phyloP scores from a whole-genome alignment of 2,113 vertebrate species.

The Campylomormyrus tamandua region DNA sequence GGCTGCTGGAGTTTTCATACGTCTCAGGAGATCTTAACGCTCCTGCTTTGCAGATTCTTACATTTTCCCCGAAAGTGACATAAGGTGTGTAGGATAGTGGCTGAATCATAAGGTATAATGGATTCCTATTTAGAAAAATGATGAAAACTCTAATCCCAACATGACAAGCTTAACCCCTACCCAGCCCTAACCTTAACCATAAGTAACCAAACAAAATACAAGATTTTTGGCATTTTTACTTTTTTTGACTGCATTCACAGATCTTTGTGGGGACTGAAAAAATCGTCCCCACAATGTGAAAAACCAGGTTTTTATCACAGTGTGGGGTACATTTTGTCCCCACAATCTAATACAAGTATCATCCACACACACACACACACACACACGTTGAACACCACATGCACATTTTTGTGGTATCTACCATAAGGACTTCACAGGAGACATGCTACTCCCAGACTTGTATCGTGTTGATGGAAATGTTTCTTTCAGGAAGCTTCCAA shows the following conservation, averaged over 20 bases:
- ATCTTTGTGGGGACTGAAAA: too few species aligned
- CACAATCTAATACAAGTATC: too few species aligned
- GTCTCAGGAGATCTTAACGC: not conserved
- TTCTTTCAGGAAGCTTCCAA: conserved; percentile 31
- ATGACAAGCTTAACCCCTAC: too few species aligned
- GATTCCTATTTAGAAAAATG: not conserved
- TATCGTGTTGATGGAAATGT: not conserved
- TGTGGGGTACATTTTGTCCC: too few species aligned
- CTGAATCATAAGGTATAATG: not conserved
- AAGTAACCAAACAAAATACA: too few species aligned
- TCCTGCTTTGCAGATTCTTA: not conserved
- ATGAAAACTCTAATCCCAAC: too few species aligned
- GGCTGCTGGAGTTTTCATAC: not conserved
- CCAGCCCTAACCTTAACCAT: too few species aligned
- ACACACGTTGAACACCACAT: not conserved
- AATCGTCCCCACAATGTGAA: too few species aligned
- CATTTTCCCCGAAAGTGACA: not conserved
- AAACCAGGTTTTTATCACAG: too few species aligned
- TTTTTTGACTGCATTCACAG: too few species aligned
- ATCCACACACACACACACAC: not conserved
- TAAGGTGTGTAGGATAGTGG: conserved; percentile 6
- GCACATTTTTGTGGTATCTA: not conserved
- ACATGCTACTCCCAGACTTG: not conserved
- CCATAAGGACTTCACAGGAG: not conserved
- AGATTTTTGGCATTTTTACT: too few species aligned